These are phyloP conservation scores for Leucophenga maculata DNA, from an alignment of 2,888 invertebrate species.

Conservation along the genomic window DNA sequence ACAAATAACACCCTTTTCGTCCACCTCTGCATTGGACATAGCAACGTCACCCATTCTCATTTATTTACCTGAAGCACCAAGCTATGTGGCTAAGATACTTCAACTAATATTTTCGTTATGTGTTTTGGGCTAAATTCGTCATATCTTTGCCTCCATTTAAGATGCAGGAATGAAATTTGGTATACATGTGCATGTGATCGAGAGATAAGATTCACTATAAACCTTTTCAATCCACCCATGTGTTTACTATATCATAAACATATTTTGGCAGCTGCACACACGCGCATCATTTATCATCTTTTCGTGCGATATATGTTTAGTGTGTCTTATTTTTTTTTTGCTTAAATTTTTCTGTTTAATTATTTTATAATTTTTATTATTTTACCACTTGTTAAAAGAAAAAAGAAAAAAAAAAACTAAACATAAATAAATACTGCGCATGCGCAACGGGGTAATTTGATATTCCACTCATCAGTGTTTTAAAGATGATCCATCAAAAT, in stretches of 20 bases:
- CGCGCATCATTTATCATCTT: constrained; percentile 62
- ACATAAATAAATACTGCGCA: neutral
- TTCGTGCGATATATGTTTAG: constrained; percentile 30
- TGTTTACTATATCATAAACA: constrained; percentile 24
- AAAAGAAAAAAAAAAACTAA: neutral
- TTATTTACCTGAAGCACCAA: too few relatives aligned
- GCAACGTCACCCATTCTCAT: too few relatives aligned
- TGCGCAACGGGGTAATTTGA: constrained; percentile 9
- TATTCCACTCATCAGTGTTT: constrained; percentile 9
- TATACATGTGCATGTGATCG: too few relatives aligned
- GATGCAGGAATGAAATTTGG: too few relatives aligned
- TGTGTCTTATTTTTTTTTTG: constrained; percentile 38
- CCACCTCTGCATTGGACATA: too few relatives aligned
- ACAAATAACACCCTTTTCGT: too few relatives aligned
- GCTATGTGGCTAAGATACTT: too few relatives aligned
- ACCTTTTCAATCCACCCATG: too few relatives aligned
- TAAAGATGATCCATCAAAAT: constrained; percentile 13
- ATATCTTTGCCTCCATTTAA: too few relatives aligned
- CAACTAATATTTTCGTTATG: too few relatives aligned
- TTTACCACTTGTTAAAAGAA: constrained; percentile 14
- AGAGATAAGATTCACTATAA: too few relatives aligned
- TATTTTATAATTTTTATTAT: constrained; percentile 11
- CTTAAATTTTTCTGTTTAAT: neutral
- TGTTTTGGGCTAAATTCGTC: too few relatives aligned
- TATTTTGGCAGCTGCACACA: constrained; percentile 53